Percentiles rank a stretch among this genome's conserved stretches.
These are phyloP conservation scores for Portunus trituberculatus DNA, from an alignment of 1,140 invertebrate genomes.

Conservation along the genomic window DNA sequence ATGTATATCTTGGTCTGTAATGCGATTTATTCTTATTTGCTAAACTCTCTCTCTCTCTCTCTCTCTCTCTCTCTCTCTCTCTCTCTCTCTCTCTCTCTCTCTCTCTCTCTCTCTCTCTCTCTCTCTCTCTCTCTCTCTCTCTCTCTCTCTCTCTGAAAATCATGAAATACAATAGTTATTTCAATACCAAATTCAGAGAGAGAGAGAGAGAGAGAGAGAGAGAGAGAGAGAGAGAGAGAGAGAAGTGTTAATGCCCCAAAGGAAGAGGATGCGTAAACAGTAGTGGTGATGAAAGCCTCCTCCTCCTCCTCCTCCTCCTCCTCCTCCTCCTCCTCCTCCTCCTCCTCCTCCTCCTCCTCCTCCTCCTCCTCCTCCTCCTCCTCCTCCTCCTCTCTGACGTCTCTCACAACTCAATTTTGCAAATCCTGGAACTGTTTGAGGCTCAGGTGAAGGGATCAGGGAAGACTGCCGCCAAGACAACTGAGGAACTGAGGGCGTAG, in stretches of 20 bases:
- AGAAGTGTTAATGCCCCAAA: too few relatives aligned
- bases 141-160: too few relatives aligned
- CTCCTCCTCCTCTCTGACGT: neutral
- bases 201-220: too few relatives aligned
- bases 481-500: neutral
- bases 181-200: too few relatives aligned
- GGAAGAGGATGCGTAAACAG: too few relatives aligned
- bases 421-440: slow-evolving; percentile 38
- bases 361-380: neutral
- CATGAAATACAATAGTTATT: too few relatives aligned
- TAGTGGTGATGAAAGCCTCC: neutral
- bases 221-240: too few relatives aligned
- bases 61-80: too few relatives aligned
- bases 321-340: slow-evolving; percentile 3
- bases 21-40: neutral
- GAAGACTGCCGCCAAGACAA: neutral
- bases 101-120: too few relatives aligned
- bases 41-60: neutral
- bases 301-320: neutral
- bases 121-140: too few relatives aligned
- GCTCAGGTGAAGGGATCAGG: slow-evolving; percentile 9
- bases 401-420: slow-evolving; percentile 34
- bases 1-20: neutral
- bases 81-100: too few relatives aligned
- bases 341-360: neutral